Percentiles rank a stretch among this genome's conserved stretches.
Evolutionary conservation across 2,797 vertebrate species (phyloP).

Genomic region (Glyptemys insculpta): DNA sequence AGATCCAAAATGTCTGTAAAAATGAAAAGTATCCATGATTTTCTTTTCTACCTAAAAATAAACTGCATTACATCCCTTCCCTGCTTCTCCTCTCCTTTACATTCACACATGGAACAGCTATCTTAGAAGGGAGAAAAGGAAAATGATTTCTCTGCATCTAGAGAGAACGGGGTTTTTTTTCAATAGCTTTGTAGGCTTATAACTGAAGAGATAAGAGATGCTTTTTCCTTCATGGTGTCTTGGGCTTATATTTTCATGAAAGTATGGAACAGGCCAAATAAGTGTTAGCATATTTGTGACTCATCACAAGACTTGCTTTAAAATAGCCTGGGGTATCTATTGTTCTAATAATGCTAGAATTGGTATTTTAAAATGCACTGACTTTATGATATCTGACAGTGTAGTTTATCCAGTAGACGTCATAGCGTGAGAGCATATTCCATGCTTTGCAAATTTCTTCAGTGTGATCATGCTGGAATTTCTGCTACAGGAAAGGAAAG

Average conservation of each 20-base stretch:
- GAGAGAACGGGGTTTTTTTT: neutral
- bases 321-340: neutral
- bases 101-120: neutral
- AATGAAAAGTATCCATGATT: neutral
- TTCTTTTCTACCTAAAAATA: neutral
- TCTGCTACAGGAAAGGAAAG: neutral
- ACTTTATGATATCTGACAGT: neutral
- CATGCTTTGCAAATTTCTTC: neutral
- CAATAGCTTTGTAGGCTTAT: neutral
- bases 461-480: neutral
- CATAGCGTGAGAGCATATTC: neutral
- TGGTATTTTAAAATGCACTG: neutral
- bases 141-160: neutral
- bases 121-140: neutral
- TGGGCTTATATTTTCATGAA: neutral
- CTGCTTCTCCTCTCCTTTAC: neutral
- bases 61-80: neutral
- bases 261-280: neutral
- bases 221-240: neutral
- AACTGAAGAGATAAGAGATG: neutral
- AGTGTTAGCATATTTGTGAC: neutral
- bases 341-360: constrained; percentile 9
- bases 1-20: neutral
- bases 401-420: neutral
- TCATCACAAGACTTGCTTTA: constrained; percentile 4